phyloP scores from a whole-genome alignment of 2,888 invertebrate genomes.

The Camptogramma bilineatum region DNA sequence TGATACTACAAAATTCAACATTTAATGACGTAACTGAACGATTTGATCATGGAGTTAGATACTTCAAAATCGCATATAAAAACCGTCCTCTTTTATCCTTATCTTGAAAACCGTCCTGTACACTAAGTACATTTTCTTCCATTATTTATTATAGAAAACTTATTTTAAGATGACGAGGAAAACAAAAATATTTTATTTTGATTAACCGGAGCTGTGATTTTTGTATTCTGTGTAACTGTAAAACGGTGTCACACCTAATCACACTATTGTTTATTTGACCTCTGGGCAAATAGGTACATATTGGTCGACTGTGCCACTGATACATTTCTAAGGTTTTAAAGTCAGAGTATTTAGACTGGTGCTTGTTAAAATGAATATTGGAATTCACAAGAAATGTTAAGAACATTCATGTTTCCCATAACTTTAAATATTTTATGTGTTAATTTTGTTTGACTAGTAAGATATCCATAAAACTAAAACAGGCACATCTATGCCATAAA shows the following conservation, averaged over 20 bases:
- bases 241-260: slow-evolving; percentile 46
- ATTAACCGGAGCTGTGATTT: slow-evolving; percentile 85
- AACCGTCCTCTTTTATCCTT: slow-evolving; percentile 69
- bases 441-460: slow-evolving; percentile 3
- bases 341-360: slow-evolving; percentile 15
- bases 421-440: neutral
- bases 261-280: slow-evolving; percentile 30
- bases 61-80: neutral
- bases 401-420: neutral
- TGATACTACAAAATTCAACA: neutral
- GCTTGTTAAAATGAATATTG: slow-evolving; percentile 3
- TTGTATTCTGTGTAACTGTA: slow-evolving; percentile 78
- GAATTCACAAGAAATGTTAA: neutral
- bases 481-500: slow-evolving; percentile 9
- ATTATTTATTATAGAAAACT: slow-evolving; percentile 82
- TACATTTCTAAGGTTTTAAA: slow-evolving; percentile 57
- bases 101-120: slow-evolving; percentile 72
- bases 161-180: slow-evolving; percentile 74
- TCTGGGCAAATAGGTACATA: neutral
- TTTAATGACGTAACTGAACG: neutral
- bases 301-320: slow-evolving; percentile 44
- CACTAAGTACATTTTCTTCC: slow-evolving; percentile 67
- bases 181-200: slow-evolving; percentile 82
- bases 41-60: neutral
- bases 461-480: neutral